phyloP scores from a whole-genome alignment of 2,888 invertebrate genomes.

The Leptopilina syphax region DNA sequence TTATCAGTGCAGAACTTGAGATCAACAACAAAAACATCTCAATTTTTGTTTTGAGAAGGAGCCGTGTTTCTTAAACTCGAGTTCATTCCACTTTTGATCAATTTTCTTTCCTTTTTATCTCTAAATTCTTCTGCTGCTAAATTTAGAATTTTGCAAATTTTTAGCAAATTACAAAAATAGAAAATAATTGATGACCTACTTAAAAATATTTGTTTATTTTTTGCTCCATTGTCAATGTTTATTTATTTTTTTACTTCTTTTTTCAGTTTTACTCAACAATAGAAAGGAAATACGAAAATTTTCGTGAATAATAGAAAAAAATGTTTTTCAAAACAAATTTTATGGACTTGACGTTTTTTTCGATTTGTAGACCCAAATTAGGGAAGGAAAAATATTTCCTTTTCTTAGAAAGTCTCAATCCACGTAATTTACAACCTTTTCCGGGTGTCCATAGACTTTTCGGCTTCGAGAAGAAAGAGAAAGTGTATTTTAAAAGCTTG shows the following conservation, averaged over 20 bases:
- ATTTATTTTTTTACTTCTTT: too few species aligned
- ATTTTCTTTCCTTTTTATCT: background rate
- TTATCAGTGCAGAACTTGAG: conserved; percentile 35
- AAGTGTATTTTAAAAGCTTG: background rate
- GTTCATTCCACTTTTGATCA: background rate
- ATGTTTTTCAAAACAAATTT: background rate
- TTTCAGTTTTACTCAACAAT: too few species aligned
- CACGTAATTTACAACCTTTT: conserved; percentile 14
- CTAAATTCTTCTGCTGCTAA: background rate
- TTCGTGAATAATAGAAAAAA: background rate
- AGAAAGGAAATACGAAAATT: too few species aligned
- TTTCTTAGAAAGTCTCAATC: background rate
- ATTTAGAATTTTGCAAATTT: background rate
- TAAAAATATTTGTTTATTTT: background rate
- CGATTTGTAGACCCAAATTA: too few species aligned
- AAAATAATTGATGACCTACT: conserved; percentile 2
- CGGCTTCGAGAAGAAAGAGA: conserved; percentile 2
- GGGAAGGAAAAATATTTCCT: background rate
- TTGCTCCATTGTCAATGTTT: too few species aligned
- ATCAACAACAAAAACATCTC: conserved; percentile 24
- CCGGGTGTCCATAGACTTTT: background rate
- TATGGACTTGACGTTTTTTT: background rate
- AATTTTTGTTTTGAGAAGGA: background rate
- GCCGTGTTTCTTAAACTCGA: background rate
- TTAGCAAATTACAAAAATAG: background rate